These are phyloP conservation scores for Chlorops oryzae DNA, from an alignment of 1,140 invertebrate genomes.

Conservation along the genomic window DNA sequence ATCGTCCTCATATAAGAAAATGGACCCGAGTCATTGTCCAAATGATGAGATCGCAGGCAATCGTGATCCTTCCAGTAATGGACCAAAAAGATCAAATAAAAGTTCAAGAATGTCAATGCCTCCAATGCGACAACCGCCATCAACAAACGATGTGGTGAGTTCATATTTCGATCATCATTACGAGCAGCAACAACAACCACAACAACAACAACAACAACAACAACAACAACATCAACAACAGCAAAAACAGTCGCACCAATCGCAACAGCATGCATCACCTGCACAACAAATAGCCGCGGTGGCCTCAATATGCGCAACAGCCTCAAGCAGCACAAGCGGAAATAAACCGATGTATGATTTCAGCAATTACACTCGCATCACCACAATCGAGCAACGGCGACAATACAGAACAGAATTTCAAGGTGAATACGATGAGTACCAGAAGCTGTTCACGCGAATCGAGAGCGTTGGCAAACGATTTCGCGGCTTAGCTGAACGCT, in stretches of 20 bases:
- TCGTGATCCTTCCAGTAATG: conserved; percentile 25
- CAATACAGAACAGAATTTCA: conserved; percentile 86
- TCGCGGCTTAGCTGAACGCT: conserved; percentile 54
- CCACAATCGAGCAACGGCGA: conserved; percentile 64
- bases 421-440: conserved; percentile 77
- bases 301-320: conserved; percentile 26
- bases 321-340: conserved; percentile 16
- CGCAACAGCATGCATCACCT: conserved; percentile 31
- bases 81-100: conserved; percentile 31
- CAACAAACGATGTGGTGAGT: conserved; percentile 2
- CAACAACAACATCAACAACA: neutral
- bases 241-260: neutral
- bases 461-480: conserved; percentile 74
- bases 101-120: conserved; percentile 14
- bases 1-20: neutral
- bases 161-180: conserved; percentile 3
- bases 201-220: conserved; percentile 13
- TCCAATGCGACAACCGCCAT: conserved; percentile 10
- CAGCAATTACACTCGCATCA: conserved; percentile 76
- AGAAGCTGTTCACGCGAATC: conserved; percentile 65
- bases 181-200: conserved; percentile 8
- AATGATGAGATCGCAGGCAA: too few relatives aligned
- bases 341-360: conserved; percentile 37
- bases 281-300: conserved; percentile 38
- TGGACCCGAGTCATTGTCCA: too few relatives aligned